Evolutionary conservation across 2,113 vertebrate species (phyloP).

Genomic region (Ornithorhynchus anatinus): DNA sequence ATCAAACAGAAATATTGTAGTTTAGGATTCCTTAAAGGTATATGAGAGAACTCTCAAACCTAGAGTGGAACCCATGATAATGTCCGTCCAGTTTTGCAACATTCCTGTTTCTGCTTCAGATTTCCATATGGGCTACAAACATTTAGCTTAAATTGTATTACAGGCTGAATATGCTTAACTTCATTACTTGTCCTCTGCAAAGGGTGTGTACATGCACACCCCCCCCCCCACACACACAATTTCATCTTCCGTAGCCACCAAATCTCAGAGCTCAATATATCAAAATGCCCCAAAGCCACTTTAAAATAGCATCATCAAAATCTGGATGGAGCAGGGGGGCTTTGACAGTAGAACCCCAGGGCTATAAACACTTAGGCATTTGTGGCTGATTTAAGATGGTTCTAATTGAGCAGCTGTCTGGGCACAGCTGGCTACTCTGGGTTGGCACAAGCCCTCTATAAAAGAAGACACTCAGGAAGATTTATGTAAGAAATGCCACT

Average conservation of each 20-base stretch:
- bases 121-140: not conserved
- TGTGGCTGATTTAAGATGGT: conserved; percentile 35
- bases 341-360: not conserved
- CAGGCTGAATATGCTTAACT: not conserved
- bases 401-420: conserved; percentile 47
- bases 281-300: not conserved
- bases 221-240: not conserved
- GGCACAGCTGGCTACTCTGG: conserved; percentile 48
- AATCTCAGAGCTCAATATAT: not conserved
- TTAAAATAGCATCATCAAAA: conserved; percentile 7
- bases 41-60: too few species aligned
- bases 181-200: not conserved
- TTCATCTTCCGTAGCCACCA: not conserved
- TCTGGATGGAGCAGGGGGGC: not conserved
- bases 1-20: too few species aligned
- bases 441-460: conserved; percentile 1
- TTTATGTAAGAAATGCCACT: not conserved
- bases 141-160: not conserved
- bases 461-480: conserved; percentile 29
- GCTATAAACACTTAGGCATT: conserved; percentile 24
- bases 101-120: not conserved
- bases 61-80: too few species aligned
- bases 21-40: too few species aligned
- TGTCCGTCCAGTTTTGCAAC: not conserved
- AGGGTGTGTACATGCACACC: not conserved